Evolutionary conservation across 2,888 invertebrate genomes (phyloP).

Genomic region (Coronaproctus castanopsis): DNA sequence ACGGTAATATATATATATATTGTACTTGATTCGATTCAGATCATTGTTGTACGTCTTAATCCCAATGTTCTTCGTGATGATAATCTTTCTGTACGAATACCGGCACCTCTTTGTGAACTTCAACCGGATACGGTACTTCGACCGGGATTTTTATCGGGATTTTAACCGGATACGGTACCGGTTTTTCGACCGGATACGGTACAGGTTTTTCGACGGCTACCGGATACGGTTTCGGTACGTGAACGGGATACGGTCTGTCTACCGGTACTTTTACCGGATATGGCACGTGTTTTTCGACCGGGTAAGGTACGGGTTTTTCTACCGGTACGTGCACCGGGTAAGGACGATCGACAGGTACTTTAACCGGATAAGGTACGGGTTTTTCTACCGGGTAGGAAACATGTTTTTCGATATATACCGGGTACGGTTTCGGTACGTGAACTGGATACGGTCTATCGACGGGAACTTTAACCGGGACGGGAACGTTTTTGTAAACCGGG

Average conservation of each 20-base stretch:
- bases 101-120: slow-evolving; percentile 16
- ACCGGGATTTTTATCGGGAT: slow-evolving; percentile 30
- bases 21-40: too few relatives aligned
- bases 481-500: slow-evolving; percentile 43
- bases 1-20: too few relatives aligned
- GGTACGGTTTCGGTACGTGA: slow-evolving; percentile 49
- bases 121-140: slow-evolving; percentile 18
- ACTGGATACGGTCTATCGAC: slow-evolving; percentile 20
- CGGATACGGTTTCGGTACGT: slow-evolving; percentile 55
- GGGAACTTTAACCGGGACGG: slow-evolving; percentile 44
- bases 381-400: slow-evolving; percentile 34
- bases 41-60: neutral
- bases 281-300: slow-evolving; percentile 20
- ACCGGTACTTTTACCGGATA: slow-evolving; percentile 44
- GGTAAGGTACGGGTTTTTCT: slow-evolving; percentile 27
- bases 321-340: slow-evolving; percentile 36
- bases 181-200: slow-evolving; percentile 53
- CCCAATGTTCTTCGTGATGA: slow-evolving; percentile 10
- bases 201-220: slow-evolving; percentile 35
- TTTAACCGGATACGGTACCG: slow-evolving; percentile 42
- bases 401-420: slow-evolving; percentile 52
- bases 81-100: slow-evolving; percentile 16
- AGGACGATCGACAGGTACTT: slow-evolving; percentile 21
- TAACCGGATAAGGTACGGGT: slow-evolving; percentile 30
- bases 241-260: slow-evolving; percentile 30